Base-by-base conservation (phyloP, 30 jellyfish, hydroid and myxozoan genomes). In the Sanderia malayensis region DNA sequence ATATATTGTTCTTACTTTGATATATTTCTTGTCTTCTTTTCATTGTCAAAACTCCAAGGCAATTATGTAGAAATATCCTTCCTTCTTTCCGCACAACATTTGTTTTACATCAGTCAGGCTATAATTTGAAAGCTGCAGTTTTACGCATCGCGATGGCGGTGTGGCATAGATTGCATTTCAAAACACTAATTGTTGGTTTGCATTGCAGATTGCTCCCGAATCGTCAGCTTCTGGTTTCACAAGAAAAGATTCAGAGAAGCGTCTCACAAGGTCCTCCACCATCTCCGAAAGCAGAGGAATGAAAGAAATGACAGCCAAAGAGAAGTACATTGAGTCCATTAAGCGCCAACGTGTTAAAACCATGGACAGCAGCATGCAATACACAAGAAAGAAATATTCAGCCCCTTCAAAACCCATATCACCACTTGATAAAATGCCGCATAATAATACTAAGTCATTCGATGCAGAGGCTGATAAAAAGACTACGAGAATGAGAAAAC, bases 391-490 rank as follows among this genome's bases (percentile, higher is more conserved):
- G 21, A 77, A 53, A 52, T 22, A 20, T 1, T 77, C 89, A 1
- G 77, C 31, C 61, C 81, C 47, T 1, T 61, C 32, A 18, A 27
- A 15, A 8, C 15, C 82, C 1, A 20, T 10, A 46, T 59, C 73
- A 4, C 13, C n/a, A 25, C 26, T 26, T 28, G 44, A 9, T 20
- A 60, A 58, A 29, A 45, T 33, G n/a, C 78, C 67, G 23, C 92
- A 67, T 2, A 74, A 70, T 60, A 80, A 70, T 31, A 67, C 84
- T 15, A 31, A 55, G 46, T 80, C 92, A n/a, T 70, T 68, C 27
- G 92, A 80, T 24, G 84, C 79, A 0, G 92, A 80, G 23, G 92
- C 92, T 11, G 92, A 80, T 31, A 66, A 41, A 23, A 80, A 80
- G 57, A 24, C 58, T 31, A 41, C 78, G 71, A 29, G 71, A 58